Base-by-base conservation (phyloP, 2,113 vertebrate species). In the Sinocyclocheilus grahami region DNA sequence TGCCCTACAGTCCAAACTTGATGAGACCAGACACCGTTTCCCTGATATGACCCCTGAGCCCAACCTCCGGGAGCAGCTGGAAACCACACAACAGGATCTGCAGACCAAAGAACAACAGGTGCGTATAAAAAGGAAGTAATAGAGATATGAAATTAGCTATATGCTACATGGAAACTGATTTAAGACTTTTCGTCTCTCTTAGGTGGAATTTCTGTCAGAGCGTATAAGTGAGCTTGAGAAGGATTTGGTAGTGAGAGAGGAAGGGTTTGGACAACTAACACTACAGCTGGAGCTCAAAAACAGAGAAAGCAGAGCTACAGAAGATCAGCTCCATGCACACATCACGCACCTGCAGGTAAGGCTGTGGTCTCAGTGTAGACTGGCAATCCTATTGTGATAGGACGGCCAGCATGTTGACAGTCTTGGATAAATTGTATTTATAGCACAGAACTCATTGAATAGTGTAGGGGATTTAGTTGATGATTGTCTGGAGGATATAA, bases 1-100 rank as follows among this genome's bases (percentile, higher is more conserved):
- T 2, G 94, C 95, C 1, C 90, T 97, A n/a, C 97, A 97, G 89
- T 96, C 97, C 6, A 96, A 95, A 75, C 69, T 96, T 69, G 96
- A 97, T 79, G 97, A 97, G 92, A 93, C 93, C 0, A 93, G 91
- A 58, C 94, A 96, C 88, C 93, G 93, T 53, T 88, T 95, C 72
- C 93, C 94, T 8, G 93, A 94, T 2, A 81, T 89, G 55, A 46
- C 18, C 0, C 74, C 67, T 67, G 91, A 95, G 20, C 91, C 93
- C 0, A 89, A 62, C 0, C 90, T 96, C 1, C 94, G 93, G 74
- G 93, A 95, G 55, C 95, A 95, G 39, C 87, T 96, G 0, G 94
- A 96, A 60, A 86, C 88, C 0, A 91, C 94, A 48, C 94, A 95
- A 85, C 93, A 94, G 55, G 92, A 87, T 1, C 92, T 97, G 18